Evolutionary conservation across 2,888 invertebrate genomes (phyloP).

Genomic region (Lycaena phlaeas): DNA sequence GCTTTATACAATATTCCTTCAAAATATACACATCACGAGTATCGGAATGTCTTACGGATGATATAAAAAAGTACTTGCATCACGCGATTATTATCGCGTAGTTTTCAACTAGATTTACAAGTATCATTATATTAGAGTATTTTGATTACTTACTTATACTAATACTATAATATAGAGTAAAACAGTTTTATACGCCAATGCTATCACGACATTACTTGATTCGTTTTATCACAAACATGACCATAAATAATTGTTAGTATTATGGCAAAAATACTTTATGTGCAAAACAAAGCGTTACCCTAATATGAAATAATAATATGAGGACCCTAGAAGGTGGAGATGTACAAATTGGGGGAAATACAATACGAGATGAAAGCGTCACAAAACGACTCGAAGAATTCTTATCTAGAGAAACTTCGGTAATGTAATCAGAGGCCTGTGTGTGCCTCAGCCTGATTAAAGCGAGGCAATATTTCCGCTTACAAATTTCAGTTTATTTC

Average conservation of each 20-base stretch:
- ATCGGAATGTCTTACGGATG: too few species aligned
- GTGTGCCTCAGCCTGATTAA: slow-evolving; percentile 3
- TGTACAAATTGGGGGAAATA: slow-evolving; percentile 7
- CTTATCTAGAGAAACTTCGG: slow-evolving; percentile 4
- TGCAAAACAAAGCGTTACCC: neutral
- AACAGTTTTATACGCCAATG: too few species aligned
- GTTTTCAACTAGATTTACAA: too few species aligned
- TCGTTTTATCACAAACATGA: neutral
- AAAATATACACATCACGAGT: too few species aligned
- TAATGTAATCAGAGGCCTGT: slow-evolving; percentile 2
- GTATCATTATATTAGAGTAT: too few species aligned
- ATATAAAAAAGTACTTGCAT: too few species aligned
- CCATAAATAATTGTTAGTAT: slow-evolving; percentile 5
- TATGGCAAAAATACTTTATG: slow-evolving; percentile 1
- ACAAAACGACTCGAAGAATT: slow-evolving; percentile 2
- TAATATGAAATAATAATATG: neutral
- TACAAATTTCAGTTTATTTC: slow-evolving; percentile 5
- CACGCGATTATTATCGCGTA: too few species aligned
- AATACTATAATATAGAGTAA: too few species aligned
- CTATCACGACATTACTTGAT: neutral
- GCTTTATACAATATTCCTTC: too few species aligned
- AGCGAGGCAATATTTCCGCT: slow-evolving; percentile 1
- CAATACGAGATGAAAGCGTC: slow-evolving; percentile 8
- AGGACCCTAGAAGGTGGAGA: neutral
- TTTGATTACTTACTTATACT: too few species aligned